Percentiles rank a stretch among this genome's conserved stretches.
Conservation (phyloP, 2,113 vertebrate genomes). For the Seriola dumerili region DNA sequence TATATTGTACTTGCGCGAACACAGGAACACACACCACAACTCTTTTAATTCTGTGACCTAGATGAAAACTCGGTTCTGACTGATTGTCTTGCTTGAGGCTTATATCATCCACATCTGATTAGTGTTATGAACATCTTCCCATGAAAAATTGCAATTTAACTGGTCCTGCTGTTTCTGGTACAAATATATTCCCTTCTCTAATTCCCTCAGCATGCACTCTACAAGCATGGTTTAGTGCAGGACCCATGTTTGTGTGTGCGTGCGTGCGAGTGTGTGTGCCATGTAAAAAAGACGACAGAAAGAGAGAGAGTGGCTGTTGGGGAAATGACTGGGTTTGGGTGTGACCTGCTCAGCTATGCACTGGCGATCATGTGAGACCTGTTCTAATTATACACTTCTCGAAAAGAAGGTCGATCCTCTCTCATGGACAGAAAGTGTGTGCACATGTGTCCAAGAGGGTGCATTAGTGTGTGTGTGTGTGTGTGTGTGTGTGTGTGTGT, state of each 20-base stretch:
- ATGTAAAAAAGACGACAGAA: conserved; percentile 56
- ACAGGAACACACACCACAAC: conserved; percentile 2
- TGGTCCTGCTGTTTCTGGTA: conserved; percentile 39
- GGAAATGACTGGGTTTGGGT: conserved; percentile 81
- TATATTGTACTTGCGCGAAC: not conserved
- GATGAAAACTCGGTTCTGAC: conserved; percentile 45
- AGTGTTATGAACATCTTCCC: conserved; percentile 23
- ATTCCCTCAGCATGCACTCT: conserved; percentile 27
- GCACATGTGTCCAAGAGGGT: conserved; percentile 60
- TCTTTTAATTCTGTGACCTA: conserved; percentile 30
- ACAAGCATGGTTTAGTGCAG: conserved; percentile 18
- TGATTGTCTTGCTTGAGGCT: conserved; percentile 53
- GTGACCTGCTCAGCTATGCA: conserved; percentile 81
- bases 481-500: not conserved
- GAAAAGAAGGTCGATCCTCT: conserved; percentile 82
- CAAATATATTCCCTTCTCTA: conserved; percentile 21
- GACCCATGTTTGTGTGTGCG: conserved; percentile 14
- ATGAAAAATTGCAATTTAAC: conserved; percentile 39
- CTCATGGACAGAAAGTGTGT: conserved; percentile 69
- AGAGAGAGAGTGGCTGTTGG: conserved; percentile 61
- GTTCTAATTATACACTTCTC: conserved; percentile 85
- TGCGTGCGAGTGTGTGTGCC: conserved; percentile 6
- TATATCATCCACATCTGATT: conserved; percentile 41
- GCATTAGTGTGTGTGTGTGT: conserved; percentile 27
- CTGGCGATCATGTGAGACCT: conserved; percentile 86